These are phyloP conservation scores for Palythoa grandis DNA, from an alignment of 92 coral and sea anemone genomes.

Conservation along the genomic window DNA sequence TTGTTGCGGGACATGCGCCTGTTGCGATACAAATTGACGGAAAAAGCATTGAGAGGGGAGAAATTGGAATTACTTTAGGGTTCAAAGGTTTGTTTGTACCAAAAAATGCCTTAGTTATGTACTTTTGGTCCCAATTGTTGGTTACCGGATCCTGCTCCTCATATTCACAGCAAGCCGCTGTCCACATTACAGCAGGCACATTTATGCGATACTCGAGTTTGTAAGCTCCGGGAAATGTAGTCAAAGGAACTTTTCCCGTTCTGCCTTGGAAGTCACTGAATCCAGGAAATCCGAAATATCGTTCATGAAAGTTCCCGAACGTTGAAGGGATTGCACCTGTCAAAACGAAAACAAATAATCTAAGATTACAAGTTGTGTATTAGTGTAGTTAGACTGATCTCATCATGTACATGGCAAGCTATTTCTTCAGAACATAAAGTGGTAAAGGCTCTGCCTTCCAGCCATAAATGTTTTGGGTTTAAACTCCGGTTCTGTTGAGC, in stretches of 20 bases:
- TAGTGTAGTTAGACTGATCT: too few species aligned
- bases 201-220: conserved; percentile 14
- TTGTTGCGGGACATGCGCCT: background rate
- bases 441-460: too few species aligned
- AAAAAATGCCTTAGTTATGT: conserved; percentile 8
- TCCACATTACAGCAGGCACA: conserved; percentile 28
- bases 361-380: too few species aligned
- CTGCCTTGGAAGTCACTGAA: conserved; percentile 5
- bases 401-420: too few species aligned
- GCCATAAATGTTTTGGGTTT: too few species aligned
- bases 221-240: background rate
- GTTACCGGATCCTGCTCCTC: background rate
- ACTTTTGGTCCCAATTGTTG: background rate
- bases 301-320: background rate
- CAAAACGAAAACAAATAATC: background rate
- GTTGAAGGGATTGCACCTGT: conserved; percentile 18
- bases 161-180: conserved; percentile 26
- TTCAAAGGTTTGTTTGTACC: background rate
- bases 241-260: background rate
- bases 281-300: background rate
- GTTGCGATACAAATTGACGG: background rate
- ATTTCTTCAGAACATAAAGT: too few species aligned
- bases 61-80: background rate
- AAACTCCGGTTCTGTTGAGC: too few species aligned
- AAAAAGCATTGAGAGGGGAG: background rate